Evolutionary conservation across 2,797 vertebrate genomes (phyloP).

Genomic region (Heteromormyrus szaboi): DNA sequence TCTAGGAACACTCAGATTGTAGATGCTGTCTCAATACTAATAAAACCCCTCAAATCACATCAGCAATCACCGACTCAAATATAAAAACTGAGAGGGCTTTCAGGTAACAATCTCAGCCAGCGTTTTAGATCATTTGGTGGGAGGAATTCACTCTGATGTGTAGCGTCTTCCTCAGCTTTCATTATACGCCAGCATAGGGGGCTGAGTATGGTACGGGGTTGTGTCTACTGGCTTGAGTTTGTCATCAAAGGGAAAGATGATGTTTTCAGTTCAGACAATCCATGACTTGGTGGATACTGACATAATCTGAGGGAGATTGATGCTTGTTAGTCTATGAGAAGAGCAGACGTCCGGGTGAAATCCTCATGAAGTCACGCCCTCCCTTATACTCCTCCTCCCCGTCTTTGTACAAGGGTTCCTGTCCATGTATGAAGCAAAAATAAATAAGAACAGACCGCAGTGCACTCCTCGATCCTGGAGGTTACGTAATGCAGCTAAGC

Average conservation of each 20-base stretch:
- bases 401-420: not conserved
- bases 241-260: not conserved
- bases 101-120: not conserved
- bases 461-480: conserved; percentile 56
- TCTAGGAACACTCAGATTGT: not conserved
- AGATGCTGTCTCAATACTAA: not conserved
- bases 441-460: conserved; percentile 30
- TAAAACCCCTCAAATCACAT: not conserved
- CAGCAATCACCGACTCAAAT: not conserved
- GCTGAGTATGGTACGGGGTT: not conserved
- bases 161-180: not conserved
- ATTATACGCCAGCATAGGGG: not conserved
- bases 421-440: not conserved
- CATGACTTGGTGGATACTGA: not conserved
- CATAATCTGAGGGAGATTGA: not conserved
- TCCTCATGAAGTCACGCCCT: not conserved
- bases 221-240: not conserved
- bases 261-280: conserved; percentile 8
- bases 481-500: conserved; percentile 68
- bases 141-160: not conserved
- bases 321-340: not conserved
- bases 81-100: not conserved
- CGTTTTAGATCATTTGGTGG: not conserved
- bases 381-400: no score
- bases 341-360: not conserved